Base-by-base conservation (phyloP, 2,113 vertebrate species). In the Hassar affinis region DNA sequence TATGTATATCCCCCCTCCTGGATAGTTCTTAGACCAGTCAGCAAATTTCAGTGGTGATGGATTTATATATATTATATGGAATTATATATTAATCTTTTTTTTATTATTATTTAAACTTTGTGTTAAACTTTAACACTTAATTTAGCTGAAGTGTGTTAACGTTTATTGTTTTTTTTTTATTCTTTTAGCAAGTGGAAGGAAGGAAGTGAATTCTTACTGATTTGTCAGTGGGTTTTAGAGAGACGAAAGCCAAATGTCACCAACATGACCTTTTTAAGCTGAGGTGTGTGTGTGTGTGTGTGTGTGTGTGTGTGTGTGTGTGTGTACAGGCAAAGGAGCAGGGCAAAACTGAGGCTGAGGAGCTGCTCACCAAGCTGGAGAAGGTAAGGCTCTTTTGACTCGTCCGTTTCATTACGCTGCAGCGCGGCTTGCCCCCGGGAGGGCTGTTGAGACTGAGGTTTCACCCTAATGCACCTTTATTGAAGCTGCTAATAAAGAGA, bases 341-440 rank as follows among this genome's bases (percentile, higher is more conserved):
- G 89, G 97, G 97, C 0, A 98, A 97, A 90, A 93, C 94, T 80
- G 98, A 99, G 85, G 95, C 97, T 22, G 97, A 96, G 91, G 98
- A 98, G 87, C 92, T 98, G 82, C 97, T 97, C 88, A 93, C 92
- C 88, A 98, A 97, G 92, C 87, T 99, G 85, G 98, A 99, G 88
- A 99, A 98, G 97, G 98, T 99, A 94, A 85, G 79, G 49, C 47
- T 52, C 9, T 17, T 17, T 15, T 64, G n/a, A 27, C 76, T 42
- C 17, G 0, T 66, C 82, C 66, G 75, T 33, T 62, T 64, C 45
- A 75, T 7, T 76, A 45, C 27, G 52, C 56, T 83, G 71, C n/a
- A 47, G 75, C 47, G 54, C 52, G 25, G n/a, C 59, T 69, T 54
- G 22, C 33, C 49, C 61, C 33, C 49, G 22, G 74, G 74, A 78